These are phyloP conservation scores for Amiota communis DNA, from an alignment of 2,888 invertebrate genomes.

Conservation along the genomic window DNA sequence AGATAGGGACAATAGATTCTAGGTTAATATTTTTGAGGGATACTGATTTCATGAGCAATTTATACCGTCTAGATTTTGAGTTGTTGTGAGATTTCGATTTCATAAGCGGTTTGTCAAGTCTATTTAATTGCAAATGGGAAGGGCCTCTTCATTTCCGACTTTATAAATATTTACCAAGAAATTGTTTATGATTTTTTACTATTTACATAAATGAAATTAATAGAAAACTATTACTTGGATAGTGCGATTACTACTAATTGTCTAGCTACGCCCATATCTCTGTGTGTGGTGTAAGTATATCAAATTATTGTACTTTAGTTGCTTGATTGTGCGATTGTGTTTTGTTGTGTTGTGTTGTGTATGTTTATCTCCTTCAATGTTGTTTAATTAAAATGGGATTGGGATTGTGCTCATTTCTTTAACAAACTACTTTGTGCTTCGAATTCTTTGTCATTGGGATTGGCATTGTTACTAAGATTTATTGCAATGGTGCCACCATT, in stretches of 20 bases:
- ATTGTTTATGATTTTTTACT: no score
- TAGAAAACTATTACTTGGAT: no score
- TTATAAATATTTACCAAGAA: no score
- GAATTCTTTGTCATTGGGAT: conserved; percentile 66
- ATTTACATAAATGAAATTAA: no score
- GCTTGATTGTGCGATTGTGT: background rate
- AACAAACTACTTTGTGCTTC: conserved; percentile 66
- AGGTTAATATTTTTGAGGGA: no score
- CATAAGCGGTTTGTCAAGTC: no score
- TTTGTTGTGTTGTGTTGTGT: background rate
- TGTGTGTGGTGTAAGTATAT: conserved; percentile 21
- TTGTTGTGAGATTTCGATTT: no score
- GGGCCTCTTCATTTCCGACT: no score
- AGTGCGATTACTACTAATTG: background rate
- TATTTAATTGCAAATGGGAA: no score
- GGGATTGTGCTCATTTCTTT: conserved; percentile 48
- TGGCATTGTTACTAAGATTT: conserved; percentile 56
- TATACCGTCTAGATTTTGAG: no score
- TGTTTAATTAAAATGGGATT: background rate
- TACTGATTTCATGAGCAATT: no score
- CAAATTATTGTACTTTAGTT: background rate
- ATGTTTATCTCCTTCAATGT: background rate
- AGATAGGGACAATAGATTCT: no score
- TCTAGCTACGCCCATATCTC: background rate
- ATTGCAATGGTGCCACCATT: conserved; percentile 58